Evolutionary conservation across 2,113 vertebrate genomes (phyloP), one percentile per base, ranked within the genome.

Genomic region (Heliornis fulica): DNA sequence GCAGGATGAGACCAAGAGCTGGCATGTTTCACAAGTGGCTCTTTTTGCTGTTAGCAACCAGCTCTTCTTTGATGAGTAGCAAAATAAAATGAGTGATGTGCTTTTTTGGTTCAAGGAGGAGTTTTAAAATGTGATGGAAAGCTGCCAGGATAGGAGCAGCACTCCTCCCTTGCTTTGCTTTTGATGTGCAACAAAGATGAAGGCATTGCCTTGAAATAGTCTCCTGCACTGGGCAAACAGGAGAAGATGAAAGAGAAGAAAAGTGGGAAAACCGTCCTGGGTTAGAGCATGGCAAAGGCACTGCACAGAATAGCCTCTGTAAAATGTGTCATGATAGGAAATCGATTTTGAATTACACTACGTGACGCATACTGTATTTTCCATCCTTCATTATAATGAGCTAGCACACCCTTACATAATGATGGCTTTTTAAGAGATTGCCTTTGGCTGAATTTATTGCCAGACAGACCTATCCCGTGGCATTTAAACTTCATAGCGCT

Each of bases 361-460:
- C 81, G 75, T 96, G 96, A 87, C 0, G 61, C 92, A 50, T 81
- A 51, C 85, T 89, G 80, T 90, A 89, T 93, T 97, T 97, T 97
- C 96, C 94, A 92, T 95, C 92, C 80, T 89, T 96, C 94, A 76
- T 76, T 97, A 65, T 92, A 94, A 96, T 96, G 76, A 97, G 88
- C 91, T 91, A 95, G 91, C 60, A 63, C 36, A 92, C 38, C 51
- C 89, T 95, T 90, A 95, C 41, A 31, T 96, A 96, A 96, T 95
- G 93, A 96, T 94, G 96, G 41, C 90, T 94, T 96, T 97, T 97
- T 95, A 96, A 84, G 88, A 96, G 95, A 84, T 81, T 94, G 96
- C 94, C 93, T 95, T 82, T 89, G 90, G 90, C 88, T 92, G 77
- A 84, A 96, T 96, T 97, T 96, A 96, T 78, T 83, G 85, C 96